Evolutionary conservation across 2,888 invertebrate genomes (phyloP).

Genomic region (Cryptocephalus moraei): DNA sequence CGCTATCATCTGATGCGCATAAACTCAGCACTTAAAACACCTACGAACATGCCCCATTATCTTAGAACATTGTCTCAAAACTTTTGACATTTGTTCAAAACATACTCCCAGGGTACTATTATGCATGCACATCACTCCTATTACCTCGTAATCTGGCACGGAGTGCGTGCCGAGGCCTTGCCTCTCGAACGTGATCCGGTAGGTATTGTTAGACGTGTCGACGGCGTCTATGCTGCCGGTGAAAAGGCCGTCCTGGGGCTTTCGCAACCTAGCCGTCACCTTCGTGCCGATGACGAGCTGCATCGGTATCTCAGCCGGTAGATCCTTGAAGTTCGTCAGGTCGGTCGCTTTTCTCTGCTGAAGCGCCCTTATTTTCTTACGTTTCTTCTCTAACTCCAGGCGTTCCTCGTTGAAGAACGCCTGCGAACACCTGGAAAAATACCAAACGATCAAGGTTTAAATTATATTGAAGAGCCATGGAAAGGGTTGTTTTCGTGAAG

Average conservation of each 20-base stretch:
- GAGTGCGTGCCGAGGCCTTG: slow-evolving; percentile 89
- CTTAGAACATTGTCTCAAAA: too few species aligned
- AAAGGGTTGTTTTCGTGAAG: too few species aligned
- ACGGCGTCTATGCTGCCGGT: slow-evolving; percentile 85
- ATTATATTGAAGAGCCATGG: too few species aligned
- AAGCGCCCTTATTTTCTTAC: slow-evolving; percentile 83
- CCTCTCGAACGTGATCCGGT: slow-evolving; percentile 89
- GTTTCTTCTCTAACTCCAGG: slow-evolving; percentile 76
- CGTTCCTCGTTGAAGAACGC: slow-evolving; percentile 95
- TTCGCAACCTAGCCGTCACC: slow-evolving; percentile 79
- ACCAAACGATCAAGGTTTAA: too few species aligned
- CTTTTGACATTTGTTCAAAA: too few species aligned
- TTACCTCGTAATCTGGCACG: slow-evolving; percentile 91
- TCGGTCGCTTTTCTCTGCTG: slow-evolving; percentile 85
- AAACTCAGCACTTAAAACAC: too few species aligned
- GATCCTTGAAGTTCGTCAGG: slow-evolving; percentile 65
- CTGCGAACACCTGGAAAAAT: slow-evolving; percentile 62
- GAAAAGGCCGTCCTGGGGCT: slow-evolving; percentile 92
- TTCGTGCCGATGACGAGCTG: slow-evolving; percentile 92
- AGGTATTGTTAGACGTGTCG: slow-evolving; percentile 88
- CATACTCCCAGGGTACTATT: too few species aligned
- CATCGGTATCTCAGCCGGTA: slow-evolving; percentile 90
- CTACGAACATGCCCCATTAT: too few species aligned
- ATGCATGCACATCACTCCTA: too few species aligned
- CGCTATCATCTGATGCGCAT: too few species aligned